These are phyloP conservation scores for Cheilosia urbana DNA, from an alignment of 2,888 invertebrate genomes.

Conservation along the genomic window DNA sequence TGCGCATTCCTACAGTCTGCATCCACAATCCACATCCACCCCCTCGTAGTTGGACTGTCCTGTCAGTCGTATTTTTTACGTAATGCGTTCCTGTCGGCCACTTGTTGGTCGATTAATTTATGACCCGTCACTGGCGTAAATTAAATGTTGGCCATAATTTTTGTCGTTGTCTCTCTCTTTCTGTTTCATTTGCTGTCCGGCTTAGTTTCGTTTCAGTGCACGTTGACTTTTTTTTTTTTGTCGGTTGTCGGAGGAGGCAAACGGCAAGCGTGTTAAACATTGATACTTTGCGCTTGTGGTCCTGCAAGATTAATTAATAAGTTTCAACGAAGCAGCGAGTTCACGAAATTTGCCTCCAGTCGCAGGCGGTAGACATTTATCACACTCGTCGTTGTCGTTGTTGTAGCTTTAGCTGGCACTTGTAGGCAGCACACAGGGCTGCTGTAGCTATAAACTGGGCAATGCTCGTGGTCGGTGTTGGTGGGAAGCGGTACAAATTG, in stretches of 20 bases:
- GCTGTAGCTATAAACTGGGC: slow-evolving; percentile 40
- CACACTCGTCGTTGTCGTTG: slow-evolving; percentile 54
- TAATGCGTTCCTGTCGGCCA: slow-evolving; percentile 66
- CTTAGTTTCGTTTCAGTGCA: slow-evolving; percentile 20
- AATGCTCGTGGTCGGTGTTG: slow-evolving; percentile 22
- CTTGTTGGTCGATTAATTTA: slow-evolving; percentile 71
- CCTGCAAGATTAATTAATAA: slow-evolving; percentile 74
- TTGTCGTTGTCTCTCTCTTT: slow-evolving; percentile 24
- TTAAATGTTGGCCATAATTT: slow-evolving; percentile 69
- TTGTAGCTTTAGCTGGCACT: slow-evolving; percentile 24
- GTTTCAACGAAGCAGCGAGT: slow-evolving; percentile 67
- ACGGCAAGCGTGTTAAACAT: slow-evolving; percentile 73
- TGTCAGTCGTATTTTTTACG: slow-evolving; percentile 58
- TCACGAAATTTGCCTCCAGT: slow-evolving; percentile 74
- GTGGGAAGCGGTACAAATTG: slow-evolving; percentile 71
- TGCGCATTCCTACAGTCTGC: slow-evolving; percentile 23
- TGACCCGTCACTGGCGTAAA: slow-evolving; percentile 71
- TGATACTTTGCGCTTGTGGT: slow-evolving; percentile 75
- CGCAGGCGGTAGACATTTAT: slow-evolving; percentile 69
- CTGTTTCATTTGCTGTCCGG: background rate
- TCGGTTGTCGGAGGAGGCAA: slow-evolving; percentile 50
- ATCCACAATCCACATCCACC: slow-evolving; percentile 23
- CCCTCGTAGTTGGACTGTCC: slow-evolving; percentile 35
- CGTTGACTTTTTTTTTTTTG: slow-evolving; percentile 4
- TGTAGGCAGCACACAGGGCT: background rate